Percentiles rank a stretch among this genome's conserved stretches.
These are phyloP conservation scores for Drosophila cardini DNA, from an alignment of 1,140 invertebrate genomes.

Conservation along the genomic window DNA sequence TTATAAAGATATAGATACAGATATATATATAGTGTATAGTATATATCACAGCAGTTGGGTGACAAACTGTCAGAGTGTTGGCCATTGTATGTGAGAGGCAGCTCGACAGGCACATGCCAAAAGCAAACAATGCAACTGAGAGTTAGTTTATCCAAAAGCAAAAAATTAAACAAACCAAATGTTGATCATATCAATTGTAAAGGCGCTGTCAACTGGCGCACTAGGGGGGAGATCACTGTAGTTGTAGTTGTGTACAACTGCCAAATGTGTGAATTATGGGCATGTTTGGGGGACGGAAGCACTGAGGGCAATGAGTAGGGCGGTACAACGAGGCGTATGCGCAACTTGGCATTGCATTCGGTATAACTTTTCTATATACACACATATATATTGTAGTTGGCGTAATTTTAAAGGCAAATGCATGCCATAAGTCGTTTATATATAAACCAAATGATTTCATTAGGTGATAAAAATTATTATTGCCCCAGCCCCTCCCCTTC, in stretches of 20 bases:
- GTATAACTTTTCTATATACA: background rate
- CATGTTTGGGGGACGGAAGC: too few relatives aligned
- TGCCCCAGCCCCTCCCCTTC: background rate
- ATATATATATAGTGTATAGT: slow-evolving; percentile 4
- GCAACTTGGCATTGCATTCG: slow-evolving; percentile 38
- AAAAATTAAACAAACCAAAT: slow-evolving; percentile 54
- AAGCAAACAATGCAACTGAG: slow-evolving; percentile 74
- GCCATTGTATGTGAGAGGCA: slow-evolving; percentile 30
- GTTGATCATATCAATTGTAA: slow-evolving; percentile 81
- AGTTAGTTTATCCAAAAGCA: slow-evolving; percentile 52
- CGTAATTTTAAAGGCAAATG: slow-evolving; percentile 42
- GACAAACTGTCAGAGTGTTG: slow-evolving; percentile 64
- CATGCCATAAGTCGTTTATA: slow-evolving; percentile 79
- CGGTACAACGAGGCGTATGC: slow-evolving; percentile 42
- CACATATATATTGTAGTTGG: slow-evolving; percentile 8
- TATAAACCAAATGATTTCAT: slow-evolving; percentile 78
- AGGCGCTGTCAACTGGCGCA: slow-evolving; percentile 73
- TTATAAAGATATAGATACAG: background rate
- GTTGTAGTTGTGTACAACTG: slow-evolving; percentile 23
- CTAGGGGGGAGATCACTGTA: slow-evolving; percentile 47
- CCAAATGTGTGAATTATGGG: slow-evolving; percentile 59
- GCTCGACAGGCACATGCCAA: slow-evolving; percentile 68
- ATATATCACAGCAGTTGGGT: slow-evolving; percentile 45
- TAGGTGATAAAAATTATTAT: slow-evolving; percentile 29
- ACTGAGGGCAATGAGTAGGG: too few relatives aligned